A percentile compares a stretch with the other conserved stretches of the same genome.
phyloP scores from a whole-genome alignment of 1,140 invertebrate genomes.

The Bombyx mori region ASM3026992v2 NC_085115.1:13441001-13441500 shows the following conservation, averaged over 20 bases:
- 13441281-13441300: conserved; percentile 88
- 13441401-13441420: conserved; percentile 56
- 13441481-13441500: conserved; percentile 71
- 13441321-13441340: conserved; percentile 52
- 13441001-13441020: conserved; percentile 46
- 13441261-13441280: conserved; percentile 99
- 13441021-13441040: conserved; percentile 73
- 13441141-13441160: conserved; percentile 52
- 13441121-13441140: conserved; percentile 13
- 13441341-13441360: conserved; percentile 68
- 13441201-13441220: conserved; percentile 97
- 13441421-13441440: conserved; percentile 66
- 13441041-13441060: conserved; percentile 72
- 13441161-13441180: conserved; percentile 54
- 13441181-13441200: conserved; percentile 98
- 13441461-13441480: conserved; percentile 70
- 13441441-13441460: conserved; percentile 56
- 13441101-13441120: conserved; percentile 44
- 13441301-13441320: conserved; percentile 59
- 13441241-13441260: conserved; percentile 98
- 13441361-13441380: conserved; percentile 42
- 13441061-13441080: conserved; percentile 56
- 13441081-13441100: conserved; percentile 51
- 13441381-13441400: conserved; percentile 55
- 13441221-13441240: conserved; percentile 97